Percentiles rank a stretch among this genome's conserved stretches.
Conservation (phyloP, 1,140 invertebrate species). For the Brachionus rotundiformis region DNA sequence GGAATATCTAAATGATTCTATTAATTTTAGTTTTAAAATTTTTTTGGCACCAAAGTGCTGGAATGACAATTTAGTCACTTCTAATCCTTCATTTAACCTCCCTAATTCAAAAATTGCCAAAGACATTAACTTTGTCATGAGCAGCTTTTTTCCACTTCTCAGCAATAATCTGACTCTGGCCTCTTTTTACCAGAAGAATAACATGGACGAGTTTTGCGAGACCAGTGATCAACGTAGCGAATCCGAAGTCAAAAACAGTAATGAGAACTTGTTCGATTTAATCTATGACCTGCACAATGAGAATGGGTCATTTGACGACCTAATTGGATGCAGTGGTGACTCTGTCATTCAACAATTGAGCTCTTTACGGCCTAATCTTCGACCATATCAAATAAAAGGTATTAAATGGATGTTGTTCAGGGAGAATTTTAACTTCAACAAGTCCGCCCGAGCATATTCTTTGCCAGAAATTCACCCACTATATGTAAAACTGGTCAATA, state of each 20-base stretch:
- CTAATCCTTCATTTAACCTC: not conserved
- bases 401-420: slow-evolving; percentile 44
- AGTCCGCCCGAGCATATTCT: not conserved
- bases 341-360: slow-evolving; percentile 20
- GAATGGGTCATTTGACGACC: not conserved
- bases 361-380: not conserved
- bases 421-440: slow-evolving; percentile 35
- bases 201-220: not conserved
- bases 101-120: not conserved
- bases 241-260: not conserved
- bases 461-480: not conserved
- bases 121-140: slow-evolving; percentile 4
- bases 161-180: not conserved
- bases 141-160: not conserved
- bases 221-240: not conserved
- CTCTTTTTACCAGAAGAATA: not conserved
- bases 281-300: slow-evolving; percentile 19
- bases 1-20: not conserved
- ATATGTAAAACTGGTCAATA: not conserved
- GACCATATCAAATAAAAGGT: slow-evolving; percentile 30
- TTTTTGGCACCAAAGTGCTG: not conserved
- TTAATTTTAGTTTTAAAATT: not conserved
- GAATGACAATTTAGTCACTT: not conserved
- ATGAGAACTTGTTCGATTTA: slow-evolving; percentile 35
- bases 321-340: not conserved